A percentile compares a stretch with the other conserved stretches of the same genome.
These are phyloP conservation scores for Cerastis rubricosa DNA, from an alignment of 2,888 invertebrate species.

Conservation along the genomic window DNA sequence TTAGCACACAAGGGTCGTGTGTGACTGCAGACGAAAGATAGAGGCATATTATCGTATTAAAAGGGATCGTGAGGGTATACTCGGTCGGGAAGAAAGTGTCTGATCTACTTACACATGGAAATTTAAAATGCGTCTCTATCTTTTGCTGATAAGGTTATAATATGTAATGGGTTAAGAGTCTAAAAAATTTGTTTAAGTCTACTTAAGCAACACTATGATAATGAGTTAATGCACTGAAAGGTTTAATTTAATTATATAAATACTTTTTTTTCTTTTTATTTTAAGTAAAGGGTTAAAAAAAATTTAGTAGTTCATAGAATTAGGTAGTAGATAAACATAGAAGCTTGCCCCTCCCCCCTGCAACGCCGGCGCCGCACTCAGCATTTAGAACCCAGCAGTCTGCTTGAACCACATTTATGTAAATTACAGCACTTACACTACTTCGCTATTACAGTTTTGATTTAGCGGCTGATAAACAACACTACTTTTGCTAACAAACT, in stretches of 20 bases:
- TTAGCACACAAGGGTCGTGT: conserved; percentile 90
- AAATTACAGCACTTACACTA: conserved; percentile 55
- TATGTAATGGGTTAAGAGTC: background rate
- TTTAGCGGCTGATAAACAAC: conserved; percentile 44
- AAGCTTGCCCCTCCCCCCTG: background rate
- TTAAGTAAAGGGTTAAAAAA: conserved; percentile 6
- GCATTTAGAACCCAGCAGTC: conserved; percentile 45
- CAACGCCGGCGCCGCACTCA: conserved; percentile 24
- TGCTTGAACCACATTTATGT: conserved; percentile 51
- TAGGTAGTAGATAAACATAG: background rate
- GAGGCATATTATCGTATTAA: conserved; percentile 89
- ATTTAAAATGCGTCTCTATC: conserved; percentile 53
- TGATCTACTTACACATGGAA: conserved; percentile 60
- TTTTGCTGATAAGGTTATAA: conserved; percentile 6
- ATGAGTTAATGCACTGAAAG: conserved; percentile 4
- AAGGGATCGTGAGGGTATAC: conserved; percentile 85
- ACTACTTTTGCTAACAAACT: conserved; percentile 54
- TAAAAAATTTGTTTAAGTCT: background rate
- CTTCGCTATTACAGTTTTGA: conserved; percentile 45
- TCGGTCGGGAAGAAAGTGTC: conserved; percentile 72
- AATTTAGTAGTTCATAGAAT: conserved; percentile 24
- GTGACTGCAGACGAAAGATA: conserved; percentile 90
- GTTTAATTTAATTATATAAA: conserved; percentile 20
- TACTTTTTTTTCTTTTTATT: too few species aligned
- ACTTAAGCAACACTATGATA: background rate